Conservation (phyloP, 2,888 invertebrate genomes). For the Acrocyrtus sp. region DNA sequence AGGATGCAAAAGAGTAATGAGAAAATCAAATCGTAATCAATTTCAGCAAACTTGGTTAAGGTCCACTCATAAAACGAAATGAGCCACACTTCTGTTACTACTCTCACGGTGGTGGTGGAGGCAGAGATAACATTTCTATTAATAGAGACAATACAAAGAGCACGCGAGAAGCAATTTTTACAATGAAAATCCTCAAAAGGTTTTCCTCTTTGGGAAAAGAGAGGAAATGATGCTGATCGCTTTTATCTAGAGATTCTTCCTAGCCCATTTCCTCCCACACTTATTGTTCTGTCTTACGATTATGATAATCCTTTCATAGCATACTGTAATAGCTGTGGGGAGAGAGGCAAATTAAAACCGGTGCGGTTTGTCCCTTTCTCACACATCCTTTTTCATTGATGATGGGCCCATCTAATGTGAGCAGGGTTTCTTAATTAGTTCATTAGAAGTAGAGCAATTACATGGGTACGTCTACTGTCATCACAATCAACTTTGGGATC, state of each 20-base stretch:
- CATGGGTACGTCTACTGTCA: not conserved
- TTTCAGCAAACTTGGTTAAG: slow-evolving; percentile 57
- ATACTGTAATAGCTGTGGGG: too few species aligned
- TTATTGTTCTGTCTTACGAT: slow-evolving; percentile 39
- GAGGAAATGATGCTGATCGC: too few species aligned
- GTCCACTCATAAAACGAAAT: slow-evolving; percentile 63
- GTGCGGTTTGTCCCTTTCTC: too few species aligned
- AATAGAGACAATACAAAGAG: slow-evolving; percentile 18
- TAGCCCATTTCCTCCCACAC: slow-evolving; percentile 7
- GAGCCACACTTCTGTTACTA: slow-evolving; percentile 62
- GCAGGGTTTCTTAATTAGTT: slow-evolving; percentile 36
- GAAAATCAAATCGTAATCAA: slow-evolving; percentile 64
- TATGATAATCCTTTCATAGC: slow-evolving; percentile 33
- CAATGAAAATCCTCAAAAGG: too few species aligned
- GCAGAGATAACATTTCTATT: slow-evolving; percentile 57
- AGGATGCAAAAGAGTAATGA: too few species aligned
- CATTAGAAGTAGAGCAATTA: slow-evolving; percentile 47
- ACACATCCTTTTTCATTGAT: too few species aligned
- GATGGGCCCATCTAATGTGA: too few species aligned
- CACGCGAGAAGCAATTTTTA: too few species aligned
- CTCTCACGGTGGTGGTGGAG: slow-evolving; percentile 63
- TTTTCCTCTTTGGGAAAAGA: too few species aligned
- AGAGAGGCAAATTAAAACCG: too few species aligned
- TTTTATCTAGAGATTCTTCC: too few species aligned
- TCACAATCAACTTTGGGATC: too few species aligned